These are phyloP conservation scores for Intellagama lesueurii DNA, from an alignment of 2,797 vertebrate genomes.

Conservation along the genomic window DNA sequence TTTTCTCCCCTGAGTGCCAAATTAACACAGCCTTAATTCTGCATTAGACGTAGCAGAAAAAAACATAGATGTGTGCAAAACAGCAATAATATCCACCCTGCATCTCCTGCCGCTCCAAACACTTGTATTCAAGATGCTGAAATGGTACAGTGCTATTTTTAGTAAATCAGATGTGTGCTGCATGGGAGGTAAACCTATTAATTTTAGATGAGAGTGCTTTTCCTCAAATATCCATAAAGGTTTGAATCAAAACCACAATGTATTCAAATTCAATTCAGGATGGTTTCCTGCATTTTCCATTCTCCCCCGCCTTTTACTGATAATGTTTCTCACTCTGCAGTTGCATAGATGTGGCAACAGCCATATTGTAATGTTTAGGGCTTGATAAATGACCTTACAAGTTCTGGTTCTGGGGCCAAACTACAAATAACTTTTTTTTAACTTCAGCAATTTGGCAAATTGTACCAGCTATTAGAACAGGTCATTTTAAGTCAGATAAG, in stretches of 20 bases:
- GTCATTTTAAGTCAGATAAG: background rate
- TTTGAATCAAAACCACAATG: slow-evolving; percentile 68
- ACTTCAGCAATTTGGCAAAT: background rate
- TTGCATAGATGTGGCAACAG: slow-evolving; percentile 71
- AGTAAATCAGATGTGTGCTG: slow-evolving; percentile 70
- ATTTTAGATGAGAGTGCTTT: slow-evolving; percentile 68
- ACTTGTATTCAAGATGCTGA: slow-evolving; percentile 52
- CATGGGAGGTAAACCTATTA: slow-evolving; percentile 69
- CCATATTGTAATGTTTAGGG: slow-evolving; percentile 49
- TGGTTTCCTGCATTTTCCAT: slow-evolving; percentile 6
- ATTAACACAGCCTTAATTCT: background rate
- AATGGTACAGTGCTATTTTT: slow-evolving; percentile 56
- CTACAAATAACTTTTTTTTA: background rate
- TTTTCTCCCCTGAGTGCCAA: no score
- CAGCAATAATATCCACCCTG: slow-evolving; percentile 25
- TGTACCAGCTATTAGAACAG: background rate
- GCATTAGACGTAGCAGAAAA: background rate
- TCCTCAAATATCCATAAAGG: slow-evolving; percentile 58
- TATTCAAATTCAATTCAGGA: slow-evolving; percentile 73
- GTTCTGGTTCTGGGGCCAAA: background rate
- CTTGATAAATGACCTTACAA: slow-evolving; percentile 26
- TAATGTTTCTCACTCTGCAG: slow-evolving; percentile 63
- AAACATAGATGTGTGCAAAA: background rate
- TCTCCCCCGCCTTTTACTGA: slow-evolving; percentile 66
- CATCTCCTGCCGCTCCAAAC: slow-evolving; percentile 30